Base-by-base conservation (phyloP, 2,113 vertebrate genomes). In the Ophiodon elongatus region DNA sequence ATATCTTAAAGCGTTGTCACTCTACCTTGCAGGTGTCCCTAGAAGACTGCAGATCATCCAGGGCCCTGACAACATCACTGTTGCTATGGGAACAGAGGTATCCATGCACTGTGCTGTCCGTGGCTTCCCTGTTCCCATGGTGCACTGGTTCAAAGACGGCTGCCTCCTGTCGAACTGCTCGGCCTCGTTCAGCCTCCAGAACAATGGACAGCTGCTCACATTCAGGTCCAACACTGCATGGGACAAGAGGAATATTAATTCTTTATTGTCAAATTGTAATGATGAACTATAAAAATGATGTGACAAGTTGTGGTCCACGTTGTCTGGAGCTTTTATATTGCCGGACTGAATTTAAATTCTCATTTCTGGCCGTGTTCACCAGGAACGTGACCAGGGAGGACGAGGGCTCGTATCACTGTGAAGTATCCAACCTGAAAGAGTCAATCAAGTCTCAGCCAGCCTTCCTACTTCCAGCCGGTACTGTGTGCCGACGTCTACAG, bases 121-220 rank as follows among this genome's bases (percentile, higher is more conserved):
- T 10, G 95, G 96, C 67, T 93, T 91, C 77, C 95, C 94, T 13
- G 83, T 91, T 93, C 94, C 95, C 82, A 91, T 89, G 85, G 93
- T 96, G 81, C 93, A 90, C 72, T 96, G 96, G 96, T 96, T 95
- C 93, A 96, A 95, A 94, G 93, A 96, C 87, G 91, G 83, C 76
- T 79, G 82, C 77, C 86, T 84, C 50, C 88, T 96, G 88, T 81
- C 79, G 0, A 92, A 91, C 83, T 72, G 87, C 75, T 93, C 93
- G 0, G 52, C 81, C 79, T 88, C 71, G 59, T 88, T 91, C 84
- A 91, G 80, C 73, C 79, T 95, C 23, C 90, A 88, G 68, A 91
- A 94, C 88, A 87, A 94, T 80, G 94, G 95, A 76, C 95, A 95
- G 91, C 91, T 96, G 83, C 94, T 96, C 88, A 92, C 92, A 83